Evolutionary conservation across 2,888 invertebrate genomes (phyloP), one percentile per base, ranked within the genome.

Genomic region (Phragmatobia fuliginosa): DNA sequence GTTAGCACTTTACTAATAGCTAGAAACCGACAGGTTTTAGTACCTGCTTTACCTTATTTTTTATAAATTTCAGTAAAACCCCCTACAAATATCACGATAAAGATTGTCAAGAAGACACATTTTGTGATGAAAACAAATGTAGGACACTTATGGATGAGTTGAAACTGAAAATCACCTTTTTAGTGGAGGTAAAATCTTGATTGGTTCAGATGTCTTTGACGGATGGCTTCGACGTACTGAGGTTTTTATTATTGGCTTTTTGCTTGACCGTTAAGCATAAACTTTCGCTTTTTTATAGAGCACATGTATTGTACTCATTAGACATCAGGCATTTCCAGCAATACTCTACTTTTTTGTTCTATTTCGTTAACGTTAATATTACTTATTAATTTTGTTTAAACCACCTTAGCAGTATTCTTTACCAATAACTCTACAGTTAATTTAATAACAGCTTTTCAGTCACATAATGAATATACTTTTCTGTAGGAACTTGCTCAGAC

Each of bases 51-150:
- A 10, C n/a, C 4, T 41, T 31, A 0, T 31, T 28, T 62, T 63
- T 10, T 52, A 41, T 8, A 49, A 45, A 6, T 56, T 56, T 16
- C 64, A 64, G 56, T 28, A 18, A 28, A 7, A 36, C 5, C 3
- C 11, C 25, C 56, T 28, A 64, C 25, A 64, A 56, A 64, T 36
- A 10, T 36, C 18, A 36, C 36, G 56, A 25, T 10, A 25, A 21
- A 18, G 11, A 56, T 8, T 8, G 36, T n/a, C 59, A 18, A 3
- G 31, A 69, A 0, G 36, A n/a, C 5, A n/a, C 16, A 41, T 25
- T 72, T 28, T 93, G 93, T 71, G 83, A 88, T 66, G 89, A 91
- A 74, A 92, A 92, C 70, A 90, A 85, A 87, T 93, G 92, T 77
- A 85, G 79, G 75, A 84, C 86, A 71, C 74, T 79, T 0, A 90